Evolutionary conservation across 2,888 invertebrate genomes (phyloP).

Genomic region (Pandemis heparana): DNA sequence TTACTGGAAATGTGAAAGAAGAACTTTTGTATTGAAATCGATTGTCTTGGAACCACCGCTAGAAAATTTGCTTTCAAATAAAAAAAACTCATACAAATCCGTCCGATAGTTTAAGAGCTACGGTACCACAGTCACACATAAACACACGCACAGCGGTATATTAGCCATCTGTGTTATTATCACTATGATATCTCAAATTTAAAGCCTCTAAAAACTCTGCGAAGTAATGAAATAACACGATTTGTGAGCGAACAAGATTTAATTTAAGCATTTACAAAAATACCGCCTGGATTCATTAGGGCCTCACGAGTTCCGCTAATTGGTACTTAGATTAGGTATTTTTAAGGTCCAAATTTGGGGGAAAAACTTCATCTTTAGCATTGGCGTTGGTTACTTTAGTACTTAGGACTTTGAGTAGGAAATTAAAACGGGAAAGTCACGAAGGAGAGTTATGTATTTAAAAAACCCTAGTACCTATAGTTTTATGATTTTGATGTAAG

Average conservation of each 20-base stretch:
- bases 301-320: not conserved
- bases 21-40: no score
- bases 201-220: no score
- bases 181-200: no score
- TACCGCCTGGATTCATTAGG: conserved; percentile 13
- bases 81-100: no score
- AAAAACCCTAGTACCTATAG: not conserved
- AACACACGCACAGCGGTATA: no score
- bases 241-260: conserved; percentile 5
- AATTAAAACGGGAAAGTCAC: not conserved
- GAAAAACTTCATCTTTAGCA: not conserved
- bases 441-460: not conserved
- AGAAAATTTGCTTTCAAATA: no score
- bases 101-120: no score
- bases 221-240: conserved; percentile 3
- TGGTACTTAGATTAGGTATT: not conserved
- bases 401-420: not conserved
- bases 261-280: conserved; percentile 29
- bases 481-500: no score
- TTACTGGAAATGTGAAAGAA: no score
- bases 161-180: no score
- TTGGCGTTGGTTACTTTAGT: not conserved
- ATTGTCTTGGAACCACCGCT: no score
- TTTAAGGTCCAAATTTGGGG: not conserved
- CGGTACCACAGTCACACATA: no score